These are phyloP conservation scores for Lucifuga dentata DNA, from an alignment of 2,113 vertebrate genomes.

Conservation along the genomic window DNA sequence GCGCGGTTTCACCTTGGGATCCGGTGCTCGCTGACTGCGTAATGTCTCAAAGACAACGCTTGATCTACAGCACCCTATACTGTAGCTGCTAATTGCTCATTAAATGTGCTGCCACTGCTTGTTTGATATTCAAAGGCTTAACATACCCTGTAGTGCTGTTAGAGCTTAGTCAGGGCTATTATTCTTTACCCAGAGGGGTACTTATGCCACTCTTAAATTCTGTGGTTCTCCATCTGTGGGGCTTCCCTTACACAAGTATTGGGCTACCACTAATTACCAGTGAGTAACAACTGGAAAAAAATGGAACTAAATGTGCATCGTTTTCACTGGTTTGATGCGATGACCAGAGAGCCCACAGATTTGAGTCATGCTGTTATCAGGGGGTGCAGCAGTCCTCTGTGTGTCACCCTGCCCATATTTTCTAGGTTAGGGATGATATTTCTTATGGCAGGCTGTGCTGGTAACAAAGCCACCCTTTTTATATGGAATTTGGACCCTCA, in stretches of 20 bases:
- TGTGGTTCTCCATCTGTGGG: constrained; percentile 65
- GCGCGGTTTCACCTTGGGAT: constrained; percentile 64
- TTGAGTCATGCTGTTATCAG: constrained; percentile 60
- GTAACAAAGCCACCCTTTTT: constrained; percentile 63
- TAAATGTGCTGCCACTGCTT: constrained; percentile 63
- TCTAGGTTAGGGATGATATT: constrained; percentile 56
- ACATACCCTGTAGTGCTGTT: constrained; percentile 62
- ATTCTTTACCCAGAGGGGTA: constrained; percentile 63
- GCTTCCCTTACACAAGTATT: constrained; percentile 77
- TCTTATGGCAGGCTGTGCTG: constrained; percentile 54
- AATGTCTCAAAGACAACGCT: constrained; percentile 46
- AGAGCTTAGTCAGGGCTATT: constrained; percentile 64
- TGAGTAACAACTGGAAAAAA: constrained; percentile 75
- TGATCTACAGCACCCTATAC: constrained; percentile 50
- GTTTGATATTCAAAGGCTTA: constrained; percentile 66
- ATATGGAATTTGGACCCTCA: constrained; percentile 67
- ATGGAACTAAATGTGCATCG: constrained; percentile 63
- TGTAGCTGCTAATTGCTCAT: constrained; percentile 68
- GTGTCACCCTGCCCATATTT: constrained; percentile 45
- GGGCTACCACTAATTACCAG: constrained; percentile 81
- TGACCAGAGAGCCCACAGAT: constrained; percentile 71
- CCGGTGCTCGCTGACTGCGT: constrained; percentile 45
- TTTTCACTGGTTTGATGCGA: constrained; percentile 78
- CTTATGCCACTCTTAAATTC: constrained; percentile 70
- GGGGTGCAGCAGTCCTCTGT: constrained; percentile 52